Conservation (phyloP, 2,113 vertebrate genomes). For the Archilochus colubris region DNA sequence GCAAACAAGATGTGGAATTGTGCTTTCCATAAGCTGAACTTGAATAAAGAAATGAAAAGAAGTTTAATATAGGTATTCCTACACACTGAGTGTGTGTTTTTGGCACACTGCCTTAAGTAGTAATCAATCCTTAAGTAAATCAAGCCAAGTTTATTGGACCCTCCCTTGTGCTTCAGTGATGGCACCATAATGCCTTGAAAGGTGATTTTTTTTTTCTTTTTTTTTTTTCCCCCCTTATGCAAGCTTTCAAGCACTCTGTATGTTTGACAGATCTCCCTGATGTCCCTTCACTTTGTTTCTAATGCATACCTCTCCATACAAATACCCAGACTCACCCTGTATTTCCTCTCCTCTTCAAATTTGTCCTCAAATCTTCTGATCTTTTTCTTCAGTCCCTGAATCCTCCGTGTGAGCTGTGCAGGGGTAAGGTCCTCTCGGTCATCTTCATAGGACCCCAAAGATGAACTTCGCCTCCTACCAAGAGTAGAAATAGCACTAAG, state of each 20-base stretch:
- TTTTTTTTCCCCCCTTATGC: neutral
- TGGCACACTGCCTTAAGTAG: neutral
- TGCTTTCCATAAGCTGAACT: neutral
- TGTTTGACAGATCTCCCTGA: neutral
- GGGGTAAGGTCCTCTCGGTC: constrained; percentile 90
- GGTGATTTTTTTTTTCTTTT: neutral
- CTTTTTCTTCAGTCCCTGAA: constrained; percentile 95
- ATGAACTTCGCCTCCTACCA: constrained; percentile 88
- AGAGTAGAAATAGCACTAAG: constrained; percentile 30
- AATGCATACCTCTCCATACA: neutral
- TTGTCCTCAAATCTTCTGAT: constrained; percentile 93
- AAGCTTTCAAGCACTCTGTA: neutral
- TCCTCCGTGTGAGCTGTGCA: constrained; percentile 91
- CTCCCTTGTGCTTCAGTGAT: neutral
- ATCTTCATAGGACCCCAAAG: constrained; percentile 90
- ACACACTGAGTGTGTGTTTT: neutral
- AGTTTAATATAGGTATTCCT: neutral
- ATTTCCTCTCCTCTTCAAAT: constrained; percentile 96
- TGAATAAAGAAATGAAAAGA: neutral
- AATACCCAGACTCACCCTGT: constrained; percentile 81
- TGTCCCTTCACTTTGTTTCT: neutral
- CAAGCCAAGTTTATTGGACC: neutral
- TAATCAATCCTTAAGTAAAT: neutral
- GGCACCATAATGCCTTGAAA: neutral
- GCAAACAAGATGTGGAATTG: neutral